These are phyloP conservation scores for Motacilla tschutschensis DNA, from an alignment of 2,113 vertebrate species.

Conservation along the genomic window DNA sequence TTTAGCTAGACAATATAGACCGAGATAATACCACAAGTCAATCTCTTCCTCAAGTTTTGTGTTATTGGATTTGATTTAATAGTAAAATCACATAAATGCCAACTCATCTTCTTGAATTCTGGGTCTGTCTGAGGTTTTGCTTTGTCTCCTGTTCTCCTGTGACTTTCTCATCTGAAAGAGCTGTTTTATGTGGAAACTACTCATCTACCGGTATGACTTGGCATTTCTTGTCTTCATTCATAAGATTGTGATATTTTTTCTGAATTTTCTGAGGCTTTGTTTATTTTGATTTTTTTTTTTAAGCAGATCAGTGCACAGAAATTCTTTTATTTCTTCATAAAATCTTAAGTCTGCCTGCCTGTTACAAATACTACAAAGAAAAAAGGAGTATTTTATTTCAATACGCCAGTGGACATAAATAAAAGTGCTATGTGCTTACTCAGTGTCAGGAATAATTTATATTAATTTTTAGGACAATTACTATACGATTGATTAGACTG, in stretches of 20 bases:
- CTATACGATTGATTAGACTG: background rate
- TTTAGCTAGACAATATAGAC: background rate
- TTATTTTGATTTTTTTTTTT: background rate
- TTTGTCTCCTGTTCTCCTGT: background rate
- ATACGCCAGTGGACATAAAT: background rate
- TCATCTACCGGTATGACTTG: background rate
- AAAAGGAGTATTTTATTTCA: slow-evolving; percentile 8
- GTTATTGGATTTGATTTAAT: slow-evolving; percentile 2
- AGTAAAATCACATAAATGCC: background rate
- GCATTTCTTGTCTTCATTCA: background rate
- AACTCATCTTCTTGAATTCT: background rate
- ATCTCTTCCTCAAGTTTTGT: background rate
- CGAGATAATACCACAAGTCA: slow-evolving; percentile 11
- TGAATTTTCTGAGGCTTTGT: accelerated
- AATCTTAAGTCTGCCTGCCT: background rate
- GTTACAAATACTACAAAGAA: background rate
- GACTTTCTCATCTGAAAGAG: background rate
- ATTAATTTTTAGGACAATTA: slow-evolving; percentile 28
- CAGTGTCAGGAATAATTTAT: slow-evolving; percentile 19
- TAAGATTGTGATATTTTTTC: background rate
- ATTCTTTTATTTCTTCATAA: background rate
- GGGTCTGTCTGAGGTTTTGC: background rate
- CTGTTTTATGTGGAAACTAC: background rate
- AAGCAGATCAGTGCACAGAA: background rate
- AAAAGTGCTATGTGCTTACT: background rate